A percentile compares a stretch with the other conserved stretches of the same genome.
Evolutionary conservation across 2,888 invertebrate species (phyloP).

Genomic region (Mamestra brassicae): DNA sequence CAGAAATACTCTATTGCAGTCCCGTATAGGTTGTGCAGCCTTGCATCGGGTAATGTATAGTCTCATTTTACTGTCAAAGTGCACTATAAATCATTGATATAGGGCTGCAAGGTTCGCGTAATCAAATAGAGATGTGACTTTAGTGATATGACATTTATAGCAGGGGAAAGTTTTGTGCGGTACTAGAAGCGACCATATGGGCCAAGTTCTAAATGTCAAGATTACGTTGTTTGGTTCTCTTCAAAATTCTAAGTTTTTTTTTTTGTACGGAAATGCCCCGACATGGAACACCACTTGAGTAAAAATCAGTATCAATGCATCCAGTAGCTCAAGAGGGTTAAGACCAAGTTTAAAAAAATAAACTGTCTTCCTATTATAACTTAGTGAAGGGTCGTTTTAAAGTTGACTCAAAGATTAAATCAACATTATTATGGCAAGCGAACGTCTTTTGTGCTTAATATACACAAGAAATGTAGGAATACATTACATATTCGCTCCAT

Average conservation of each 20-base stretch:
- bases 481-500: too few species aligned
- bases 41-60: conserved; percentile 55
- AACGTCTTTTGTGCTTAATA: too few species aligned
- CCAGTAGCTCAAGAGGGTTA: neutral
- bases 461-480: too few species aligned
- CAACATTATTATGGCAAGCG: too few species aligned
- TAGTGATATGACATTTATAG: neutral
- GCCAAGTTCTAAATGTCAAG: too few species aligned
- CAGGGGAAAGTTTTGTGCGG: neutral
- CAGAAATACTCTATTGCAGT: conserved; percentile 47
- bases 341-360: neutral
- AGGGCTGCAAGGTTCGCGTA: conserved; percentile 44
- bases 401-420: too few species aligned
- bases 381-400: too few species aligned
- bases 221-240: neutral
- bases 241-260: too few species aligned
- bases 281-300: conserved; percentile 1
- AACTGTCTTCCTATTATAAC: too few species aligned
- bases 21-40: conserved; percentile 17
- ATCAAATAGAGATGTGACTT: conserved; percentile 9
- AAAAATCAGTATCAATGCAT: neutral
- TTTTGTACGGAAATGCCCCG: neutral
- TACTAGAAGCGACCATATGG: neutral
- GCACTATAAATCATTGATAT: conserved; percentile 43
- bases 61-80: conserved; percentile 64